Evolutionary conservation across 1,140 invertebrate species (phyloP).

Genomic region (Metaphire vulgaris): DNA sequence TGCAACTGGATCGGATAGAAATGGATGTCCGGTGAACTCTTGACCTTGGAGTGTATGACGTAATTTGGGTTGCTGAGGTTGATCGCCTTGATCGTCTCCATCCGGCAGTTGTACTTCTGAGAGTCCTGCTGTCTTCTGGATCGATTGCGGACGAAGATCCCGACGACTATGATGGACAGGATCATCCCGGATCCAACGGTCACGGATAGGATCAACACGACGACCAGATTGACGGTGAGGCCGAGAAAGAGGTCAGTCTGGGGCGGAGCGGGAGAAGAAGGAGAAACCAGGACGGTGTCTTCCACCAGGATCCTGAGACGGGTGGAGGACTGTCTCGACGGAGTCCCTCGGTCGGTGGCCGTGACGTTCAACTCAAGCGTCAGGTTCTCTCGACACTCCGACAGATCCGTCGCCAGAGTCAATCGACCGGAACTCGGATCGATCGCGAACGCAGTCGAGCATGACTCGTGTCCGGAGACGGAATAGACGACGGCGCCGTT

Average conservation of each 20-base stretch:
- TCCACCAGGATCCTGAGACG: not conserved
- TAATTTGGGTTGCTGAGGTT: not conserved
- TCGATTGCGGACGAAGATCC: not conserved
- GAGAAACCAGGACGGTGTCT: too few species aligned
- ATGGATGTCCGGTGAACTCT: not conserved
- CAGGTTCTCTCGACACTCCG: not conserved
- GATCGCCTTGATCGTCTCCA: not conserved
- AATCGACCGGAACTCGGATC: not conserved
- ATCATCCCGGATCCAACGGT: not conserved
- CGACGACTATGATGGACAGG: not conserved
- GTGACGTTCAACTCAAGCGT: not conserved
- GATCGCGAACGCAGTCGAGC: not conserved
- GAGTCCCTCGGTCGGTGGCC: not conserved
- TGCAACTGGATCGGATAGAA: not conserved
- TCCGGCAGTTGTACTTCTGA: not conserved
- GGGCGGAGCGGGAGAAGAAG: not conserved
- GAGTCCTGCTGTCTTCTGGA: not conserved
- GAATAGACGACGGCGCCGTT: constrained; percentile 74
- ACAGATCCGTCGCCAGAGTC: not conserved
- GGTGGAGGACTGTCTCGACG: not conserved
- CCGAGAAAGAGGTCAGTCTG: not conserved
- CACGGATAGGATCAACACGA: not conserved
- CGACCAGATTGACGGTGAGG: not conserved
- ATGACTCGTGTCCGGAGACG: constrained; percentile 58
- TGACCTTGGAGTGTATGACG: not conserved